Percentiles rank a stretch among this genome's conserved stretches.
phyloP scores from a whole-genome alignment of 2,113 vertebrate genomes.

The Lophius piscatorius region DNA sequence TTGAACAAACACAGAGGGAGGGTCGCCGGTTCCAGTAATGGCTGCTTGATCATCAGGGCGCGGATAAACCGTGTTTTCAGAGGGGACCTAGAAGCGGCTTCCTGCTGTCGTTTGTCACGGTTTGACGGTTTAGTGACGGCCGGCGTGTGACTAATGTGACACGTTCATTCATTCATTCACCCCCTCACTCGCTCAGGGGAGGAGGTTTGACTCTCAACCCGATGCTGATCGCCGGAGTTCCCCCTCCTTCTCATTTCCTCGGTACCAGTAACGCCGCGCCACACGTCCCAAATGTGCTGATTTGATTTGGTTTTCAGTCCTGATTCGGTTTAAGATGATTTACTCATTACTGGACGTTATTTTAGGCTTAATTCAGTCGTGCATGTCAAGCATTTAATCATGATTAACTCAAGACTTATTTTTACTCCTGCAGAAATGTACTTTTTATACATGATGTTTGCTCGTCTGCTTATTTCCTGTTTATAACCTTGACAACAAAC shows the following conservation, averaged over 20 bases:
- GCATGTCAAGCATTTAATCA: background rate
- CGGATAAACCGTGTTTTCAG: constrained; percentile 25
- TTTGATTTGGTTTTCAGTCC: background rate
- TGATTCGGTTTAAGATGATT: too few species aligned
- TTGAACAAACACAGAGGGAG: constrained; percentile 23
- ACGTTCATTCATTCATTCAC: too few species aligned
- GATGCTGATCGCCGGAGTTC: background rate
- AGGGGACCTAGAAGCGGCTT: constrained; percentile 32
- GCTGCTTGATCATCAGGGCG: constrained; percentile 14
- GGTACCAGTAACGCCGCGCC: too few species aligned
- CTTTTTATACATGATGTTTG: constrained; percentile 9
- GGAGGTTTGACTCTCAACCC: constrained; percentile 22
- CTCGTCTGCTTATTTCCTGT: constrained; percentile 22
- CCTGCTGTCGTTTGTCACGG: constrained; percentile 54
- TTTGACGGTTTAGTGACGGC: background rate
- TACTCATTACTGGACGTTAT: too few species aligned
- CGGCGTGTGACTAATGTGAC: constrained; percentile 34
- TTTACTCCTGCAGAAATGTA: constrained; percentile 16
- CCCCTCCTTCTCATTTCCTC: too few species aligned
- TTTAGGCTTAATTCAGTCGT: too few species aligned
- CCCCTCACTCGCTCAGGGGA: background rate
- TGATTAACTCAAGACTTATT: background rate
- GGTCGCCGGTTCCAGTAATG: constrained; percentile 9
- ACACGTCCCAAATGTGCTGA: background rate
- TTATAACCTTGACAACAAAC: constrained; percentile 24